Evolutionary conservation across 2,113 vertebrate genomes (phyloP), one percentile per base, ranked within the genome.

Genomic region (Gnathonemus longibarbis): DNA sequence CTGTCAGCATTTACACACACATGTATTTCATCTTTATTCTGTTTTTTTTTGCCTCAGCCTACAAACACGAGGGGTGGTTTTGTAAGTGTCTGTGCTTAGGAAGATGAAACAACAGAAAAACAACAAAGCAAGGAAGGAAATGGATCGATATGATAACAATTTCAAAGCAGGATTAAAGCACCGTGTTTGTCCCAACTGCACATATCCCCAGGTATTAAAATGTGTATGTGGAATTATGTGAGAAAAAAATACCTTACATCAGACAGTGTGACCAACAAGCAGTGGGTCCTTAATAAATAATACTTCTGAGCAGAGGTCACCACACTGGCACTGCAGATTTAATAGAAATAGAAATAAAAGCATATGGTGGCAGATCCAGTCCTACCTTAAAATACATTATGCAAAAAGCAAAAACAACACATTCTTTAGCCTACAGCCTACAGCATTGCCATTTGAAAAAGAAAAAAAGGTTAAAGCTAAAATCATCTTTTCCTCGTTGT

Each of bases 1-100:
- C 91, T 88, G 70, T 95, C 94, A 94, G 91, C 94, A 93, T 93
- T 13, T 93, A 92, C 94, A 94, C 92, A 94, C 93, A 96, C 96
- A 96, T 89, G 90, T 91, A 93, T 96, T 96, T 96, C 93, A 95
- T 96, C 97, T 96, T 96, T 95, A 95, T 96, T 94, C 93, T 90
- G 94, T 94, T 94, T 91, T 90, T 90, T 93, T 94, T 91, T 93
- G 93, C 94, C 93, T 56, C 91, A 90, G 93, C 91, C 91, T 92
- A 92, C 94, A 93, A 95, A 95, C 94, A 92, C 90, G 92, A 90
- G 95, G 92, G 90, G 52, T 83, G 96, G 35, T 52, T 92, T 74
- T 90, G 93, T 87, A 42, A 92, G 50, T 62, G 39, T 39, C 46
- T 86, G n/a, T 50, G 49, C 70, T 89, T n/a, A 45, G 85, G 70